Evolutionary conservation across 2,113 vertebrate genomes (phyloP).

Genomic region (Diphyllodes magnificus): DNA sequence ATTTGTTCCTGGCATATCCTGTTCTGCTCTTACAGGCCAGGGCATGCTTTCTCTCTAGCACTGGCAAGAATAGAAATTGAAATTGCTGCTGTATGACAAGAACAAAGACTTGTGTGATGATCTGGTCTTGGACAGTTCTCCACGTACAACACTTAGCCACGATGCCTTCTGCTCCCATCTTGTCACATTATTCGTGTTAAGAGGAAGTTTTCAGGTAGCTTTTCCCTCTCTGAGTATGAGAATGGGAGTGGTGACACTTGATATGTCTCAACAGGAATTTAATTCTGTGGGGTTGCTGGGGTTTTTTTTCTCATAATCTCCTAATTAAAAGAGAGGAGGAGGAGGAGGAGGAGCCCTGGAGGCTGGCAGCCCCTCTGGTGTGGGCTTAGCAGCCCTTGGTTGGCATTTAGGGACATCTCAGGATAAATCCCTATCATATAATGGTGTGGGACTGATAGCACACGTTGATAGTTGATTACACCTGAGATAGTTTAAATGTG

Average conservation of each 20-base stretch:
- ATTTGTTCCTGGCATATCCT: neutral
- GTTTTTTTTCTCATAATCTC: neutral
- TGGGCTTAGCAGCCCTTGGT: neutral
- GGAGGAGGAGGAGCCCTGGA: neutral
- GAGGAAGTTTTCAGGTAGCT: neutral
- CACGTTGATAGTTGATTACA: accelerated
- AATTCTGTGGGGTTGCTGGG: neutral
- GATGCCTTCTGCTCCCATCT: neutral
- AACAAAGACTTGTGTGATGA: neutral
- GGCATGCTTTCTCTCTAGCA: neutral
- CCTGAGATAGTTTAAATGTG: neutral
- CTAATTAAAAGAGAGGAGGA: neutral
- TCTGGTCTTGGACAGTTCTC: neutral
- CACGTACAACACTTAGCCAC: accelerated
- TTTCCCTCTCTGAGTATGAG: neutral
- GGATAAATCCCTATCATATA: neutral
- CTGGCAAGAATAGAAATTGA: neutral
- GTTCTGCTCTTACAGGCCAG: neutral
- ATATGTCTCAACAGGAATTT: neutral
- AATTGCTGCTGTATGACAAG: neutral
- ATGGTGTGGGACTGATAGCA: neutral
- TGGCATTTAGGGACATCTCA: neutral
- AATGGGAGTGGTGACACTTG: neutral
- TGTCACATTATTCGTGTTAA: neutral
- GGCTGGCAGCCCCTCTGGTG: neutral